Percentiles rank a stretch among this genome's conserved stretches.
Evolutionary conservation across 2,113 vertebrate species (phyloP).

Genomic region (Nibea coibor): DNA sequence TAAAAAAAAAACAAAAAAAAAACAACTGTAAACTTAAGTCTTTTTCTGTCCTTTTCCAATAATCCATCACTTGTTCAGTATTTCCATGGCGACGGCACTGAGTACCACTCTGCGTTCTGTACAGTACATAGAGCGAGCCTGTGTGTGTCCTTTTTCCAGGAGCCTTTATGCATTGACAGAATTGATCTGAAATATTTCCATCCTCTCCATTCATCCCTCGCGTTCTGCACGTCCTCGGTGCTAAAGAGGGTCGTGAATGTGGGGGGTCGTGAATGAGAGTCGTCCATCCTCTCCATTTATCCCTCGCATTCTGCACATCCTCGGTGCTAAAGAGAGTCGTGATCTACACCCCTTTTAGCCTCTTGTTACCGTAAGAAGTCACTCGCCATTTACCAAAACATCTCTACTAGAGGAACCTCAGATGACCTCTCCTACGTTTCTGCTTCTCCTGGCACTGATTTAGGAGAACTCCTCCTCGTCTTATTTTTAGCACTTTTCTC

Average conservation of each 20-base stretch:
- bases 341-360: constrained; percentile 10
- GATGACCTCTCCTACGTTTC: constrained; percentile 34
- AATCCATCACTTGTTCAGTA: constrained; percentile 68
- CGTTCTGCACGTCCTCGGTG: background rate
- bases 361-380: constrained; percentile 5
- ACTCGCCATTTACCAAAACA: constrained; percentile 20
- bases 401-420: constrained; percentile 11
- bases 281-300: constrained; percentile 1
- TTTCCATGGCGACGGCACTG: constrained; percentile 72
- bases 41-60: constrained; percentile 48
- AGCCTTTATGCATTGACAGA: constrained; percentile 35
- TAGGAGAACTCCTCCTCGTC: too few relatives aligned
- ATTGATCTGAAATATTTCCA: constrained; percentile 41
- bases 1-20: constrained; percentile 4
- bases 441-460: background rate
- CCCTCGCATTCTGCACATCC: background rate
- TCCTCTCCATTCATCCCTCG: constrained; percentile 1
- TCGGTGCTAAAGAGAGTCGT: constrained; percentile 21
- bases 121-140: constrained; percentile 45
- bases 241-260: constrained; percentile 17
- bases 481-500: constrained; percentile 7
- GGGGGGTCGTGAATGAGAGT: too few relatives aligned
- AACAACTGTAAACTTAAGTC: constrained; percentile 20
- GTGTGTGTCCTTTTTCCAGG: constrained; percentile 42
- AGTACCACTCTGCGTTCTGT: constrained; percentile 56